Conservation (phyloP, 2,888 invertebrate genomes). For the Hydroisotoma schaefferi region DNA sequence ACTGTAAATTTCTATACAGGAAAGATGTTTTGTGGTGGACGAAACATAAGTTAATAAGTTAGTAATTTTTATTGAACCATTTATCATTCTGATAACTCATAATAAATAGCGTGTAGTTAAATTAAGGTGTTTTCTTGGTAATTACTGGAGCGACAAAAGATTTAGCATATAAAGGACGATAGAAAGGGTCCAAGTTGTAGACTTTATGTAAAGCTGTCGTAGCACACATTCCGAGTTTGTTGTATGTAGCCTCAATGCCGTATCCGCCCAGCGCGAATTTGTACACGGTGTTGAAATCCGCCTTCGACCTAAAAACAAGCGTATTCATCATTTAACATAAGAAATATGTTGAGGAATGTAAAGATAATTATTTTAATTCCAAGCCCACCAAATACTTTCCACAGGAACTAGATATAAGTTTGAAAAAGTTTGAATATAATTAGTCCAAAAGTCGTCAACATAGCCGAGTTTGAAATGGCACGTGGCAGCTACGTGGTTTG, state of each 20-base stretch:
- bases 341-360: background rate
- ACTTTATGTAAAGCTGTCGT: background rate
- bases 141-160: too few relatives aligned
- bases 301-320: slow-evolving; percentile 8
- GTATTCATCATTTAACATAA: slow-evolving; percentile 1
- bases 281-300: slow-evolving; percentile 8
- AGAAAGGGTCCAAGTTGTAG: slow-evolving; percentile 5
- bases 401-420: slow-evolving; percentile 18
- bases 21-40: too few relatives aligned
- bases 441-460: slow-evolving; percentile 19
- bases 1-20: too few relatives aligned
- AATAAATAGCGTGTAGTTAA: too few relatives aligned
- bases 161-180: too few relatives aligned
- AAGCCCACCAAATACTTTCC: slow-evolving; percentile 19
- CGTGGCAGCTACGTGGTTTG: slow-evolving; percentile 15
- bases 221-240: slow-evolving; percentile 13
- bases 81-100: too few relatives aligned
- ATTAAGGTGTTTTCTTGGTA: too few relatives aligned
- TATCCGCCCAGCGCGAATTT: slow-evolving; percentile 25
- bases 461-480: slow-evolving; percentile 9
- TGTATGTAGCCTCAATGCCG: slow-evolving; percentile 19
- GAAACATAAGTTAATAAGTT: too few relatives aligned
- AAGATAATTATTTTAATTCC: background rate
- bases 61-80: too few relatives aligned
- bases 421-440: slow-evolving; percentile 19